Percentiles rank a stretch among this genome's conserved stretches.
phyloP scores from a whole-genome alignment of 2,113 vertebrate genomes.

The Tringa solitaria region DNA sequence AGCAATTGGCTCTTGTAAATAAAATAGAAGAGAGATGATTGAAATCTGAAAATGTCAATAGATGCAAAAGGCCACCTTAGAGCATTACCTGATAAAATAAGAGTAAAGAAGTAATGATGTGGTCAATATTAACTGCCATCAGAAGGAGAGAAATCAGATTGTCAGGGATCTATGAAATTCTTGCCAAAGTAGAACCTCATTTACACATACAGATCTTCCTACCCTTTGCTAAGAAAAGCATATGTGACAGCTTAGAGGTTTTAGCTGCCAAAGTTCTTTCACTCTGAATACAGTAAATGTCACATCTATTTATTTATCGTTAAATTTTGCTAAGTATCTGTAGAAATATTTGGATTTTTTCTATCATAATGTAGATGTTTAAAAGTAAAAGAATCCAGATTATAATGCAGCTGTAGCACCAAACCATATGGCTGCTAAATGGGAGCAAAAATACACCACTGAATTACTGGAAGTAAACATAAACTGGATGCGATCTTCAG shows the following conservation, averaged over 20 bases:
- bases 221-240: conserved; percentile 79
- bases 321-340: conserved; percentile 77
- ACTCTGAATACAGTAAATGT: conserved; percentile 82
- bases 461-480: conserved; percentile 56
- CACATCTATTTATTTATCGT: conserved; percentile 82
- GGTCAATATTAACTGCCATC: conserved; percentile 77
- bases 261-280: conserved; percentile 83
- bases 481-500: conserved; percentile 43
- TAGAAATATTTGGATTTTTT: conserved; percentile 75
- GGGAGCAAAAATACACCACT: conserved; percentile 42
- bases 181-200: conserved; percentile 80
- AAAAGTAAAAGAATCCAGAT: conserved; percentile 62
- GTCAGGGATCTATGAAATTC: conserved; percentile 75
- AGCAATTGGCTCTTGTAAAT: conserved; percentile 64
- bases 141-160: conserved; percentile 73
- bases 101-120: conserved; percentile 64
- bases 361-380: conserved; percentile 65
- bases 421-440: conserved; percentile 62
- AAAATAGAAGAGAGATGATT: conserved; percentile 53
- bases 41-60: conserved; percentile 71
- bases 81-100: conserved; percentile 60
- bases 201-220: conserved; percentile 80
- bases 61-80: conserved; percentile 64
- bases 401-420: conserved; percentile 68
- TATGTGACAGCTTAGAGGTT: conserved; percentile 80